Evolutionary conservation across 1,140 invertebrate species (phyloP).

Genomic region (Heliconius hewitsoni): DNA sequence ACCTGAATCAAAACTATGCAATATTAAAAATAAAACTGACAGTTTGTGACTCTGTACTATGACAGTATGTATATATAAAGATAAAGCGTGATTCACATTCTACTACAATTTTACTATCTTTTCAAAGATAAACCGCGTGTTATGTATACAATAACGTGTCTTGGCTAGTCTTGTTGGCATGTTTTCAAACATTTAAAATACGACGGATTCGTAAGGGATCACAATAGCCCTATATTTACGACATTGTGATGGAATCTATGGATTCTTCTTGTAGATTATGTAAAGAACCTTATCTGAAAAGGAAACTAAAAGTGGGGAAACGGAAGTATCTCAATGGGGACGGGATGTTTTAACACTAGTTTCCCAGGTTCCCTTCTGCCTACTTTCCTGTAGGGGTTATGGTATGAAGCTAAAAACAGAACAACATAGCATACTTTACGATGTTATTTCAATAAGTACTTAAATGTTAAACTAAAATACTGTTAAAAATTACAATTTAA

Average conservation of each 20-base stretch:
- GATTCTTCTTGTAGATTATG: neutral
- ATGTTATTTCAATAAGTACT: no score
- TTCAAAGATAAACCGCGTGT: neutral
- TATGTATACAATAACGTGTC: neutral
- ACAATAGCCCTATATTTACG: neutral
- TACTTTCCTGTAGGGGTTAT: no score
- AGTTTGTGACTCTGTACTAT: neutral
- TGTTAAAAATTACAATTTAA: neutral
- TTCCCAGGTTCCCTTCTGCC: no score
- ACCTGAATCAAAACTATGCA: neutral
- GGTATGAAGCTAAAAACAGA: no score
- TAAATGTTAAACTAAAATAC: no score
- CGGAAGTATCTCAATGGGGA: no score
- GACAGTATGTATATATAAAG: neutral
- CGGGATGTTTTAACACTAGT: no score
- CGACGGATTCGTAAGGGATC: conserved; percentile 7
- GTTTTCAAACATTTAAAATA: neutral
- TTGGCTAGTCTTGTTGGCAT: conserved; percentile 10
- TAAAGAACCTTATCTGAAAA: no score
- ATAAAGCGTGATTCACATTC: neutral
- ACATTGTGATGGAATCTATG: neutral
- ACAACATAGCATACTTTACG: no score
- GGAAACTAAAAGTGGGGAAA: no score
- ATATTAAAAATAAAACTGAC: neutral
- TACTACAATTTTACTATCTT: conserved; percentile 6